phyloP scores from a whole-genome alignment of 2,113 vertebrate species.

The Litocranius walleri region DNA sequence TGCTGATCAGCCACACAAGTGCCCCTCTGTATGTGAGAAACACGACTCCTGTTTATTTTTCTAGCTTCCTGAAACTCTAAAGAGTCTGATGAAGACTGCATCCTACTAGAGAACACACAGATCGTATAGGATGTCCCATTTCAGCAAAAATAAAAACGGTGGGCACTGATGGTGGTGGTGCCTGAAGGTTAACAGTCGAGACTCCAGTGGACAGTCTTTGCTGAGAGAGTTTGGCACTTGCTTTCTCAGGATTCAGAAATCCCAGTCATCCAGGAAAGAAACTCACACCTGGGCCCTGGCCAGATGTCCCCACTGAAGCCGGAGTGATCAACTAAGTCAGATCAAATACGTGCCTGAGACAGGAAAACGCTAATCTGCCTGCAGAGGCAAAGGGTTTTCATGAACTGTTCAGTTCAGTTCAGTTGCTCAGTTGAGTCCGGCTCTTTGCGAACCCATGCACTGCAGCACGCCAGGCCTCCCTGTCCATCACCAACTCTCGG shows the following conservation, averaged over 20 bases:
- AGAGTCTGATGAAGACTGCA: neutral
- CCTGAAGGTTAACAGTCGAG: rapidly evolving
- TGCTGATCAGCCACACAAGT: rapidly evolving
- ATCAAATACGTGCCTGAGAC: neutral
- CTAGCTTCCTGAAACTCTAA: neutral
- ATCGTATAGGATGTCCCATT: rapidly evolving
- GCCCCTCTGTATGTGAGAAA: rapidly evolving
- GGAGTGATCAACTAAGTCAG: rapidly evolving
- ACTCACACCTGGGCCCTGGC: neutral
- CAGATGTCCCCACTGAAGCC: neutral
- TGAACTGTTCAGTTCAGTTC: neutral
- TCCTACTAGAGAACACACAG: neutral
- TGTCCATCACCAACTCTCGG: neutral
- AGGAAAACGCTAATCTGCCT: rapidly evolving
- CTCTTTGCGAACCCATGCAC: neutral
- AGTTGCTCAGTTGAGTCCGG: neutral
- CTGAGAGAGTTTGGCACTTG: too few species aligned
- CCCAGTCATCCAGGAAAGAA: rapidly evolving
- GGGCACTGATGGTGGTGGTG: neutral
- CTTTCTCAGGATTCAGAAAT: neutral
- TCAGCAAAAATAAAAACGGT: neutral
- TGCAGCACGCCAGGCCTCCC: neutral
- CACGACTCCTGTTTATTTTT: rapidly evolving
- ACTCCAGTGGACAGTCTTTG: neutral
- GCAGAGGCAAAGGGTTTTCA: neutral